Percentiles rank a stretch among this genome's conserved stretches.
Evolutionary conservation across 2,888 invertebrate genomes (phyloP).

Genomic region (Agelastica alni): DNA sequence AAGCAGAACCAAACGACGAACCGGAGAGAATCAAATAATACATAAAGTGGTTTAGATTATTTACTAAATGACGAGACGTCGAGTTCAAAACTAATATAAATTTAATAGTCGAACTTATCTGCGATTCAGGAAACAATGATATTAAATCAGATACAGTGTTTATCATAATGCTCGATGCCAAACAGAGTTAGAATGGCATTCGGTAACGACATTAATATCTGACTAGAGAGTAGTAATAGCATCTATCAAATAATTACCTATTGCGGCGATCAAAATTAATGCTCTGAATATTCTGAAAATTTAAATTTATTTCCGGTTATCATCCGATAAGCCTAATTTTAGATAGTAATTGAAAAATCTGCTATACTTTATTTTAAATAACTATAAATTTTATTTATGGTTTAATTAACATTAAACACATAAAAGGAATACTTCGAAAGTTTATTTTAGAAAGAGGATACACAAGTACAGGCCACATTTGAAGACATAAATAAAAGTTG

Average conservation of each 20-base stretch:
- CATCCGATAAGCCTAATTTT: neutral
- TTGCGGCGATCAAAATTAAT: conserved; percentile 13
- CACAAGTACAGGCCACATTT: too few species aligned
- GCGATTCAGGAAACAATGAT: conserved; percentile 22
- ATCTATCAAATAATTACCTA: conserved; percentile 20
- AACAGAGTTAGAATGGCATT: conserved; percentile 14
- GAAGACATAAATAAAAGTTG: too few species aligned
- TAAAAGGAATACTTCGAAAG: too few species aligned
- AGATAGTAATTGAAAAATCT: neutral
- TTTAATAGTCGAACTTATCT: conserved; percentile 23
- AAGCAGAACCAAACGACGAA: neutral
- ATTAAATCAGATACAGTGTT: conserved; percentile 25
- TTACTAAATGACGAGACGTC: conserved; percentile 14
- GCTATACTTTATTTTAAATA: too few species aligned
- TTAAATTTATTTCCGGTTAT: neutral
- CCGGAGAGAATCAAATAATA: conserved; percentile 10
- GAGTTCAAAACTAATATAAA: conserved; percentile 23
- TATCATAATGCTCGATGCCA: conserved; percentile 18
- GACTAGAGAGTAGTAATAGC: conserved; percentile 12
- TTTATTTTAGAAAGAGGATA: too few species aligned
- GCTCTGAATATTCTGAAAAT: neutral
- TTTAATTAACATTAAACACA: too few species aligned
- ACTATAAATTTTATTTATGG: too few species aligned
- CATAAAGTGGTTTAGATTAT: conserved; percentile 12
- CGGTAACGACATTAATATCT: conserved; percentile 21